Base-by-base conservation (phyloP, 2,888 invertebrate genomes). In the Erebia aethiops region DNA sequence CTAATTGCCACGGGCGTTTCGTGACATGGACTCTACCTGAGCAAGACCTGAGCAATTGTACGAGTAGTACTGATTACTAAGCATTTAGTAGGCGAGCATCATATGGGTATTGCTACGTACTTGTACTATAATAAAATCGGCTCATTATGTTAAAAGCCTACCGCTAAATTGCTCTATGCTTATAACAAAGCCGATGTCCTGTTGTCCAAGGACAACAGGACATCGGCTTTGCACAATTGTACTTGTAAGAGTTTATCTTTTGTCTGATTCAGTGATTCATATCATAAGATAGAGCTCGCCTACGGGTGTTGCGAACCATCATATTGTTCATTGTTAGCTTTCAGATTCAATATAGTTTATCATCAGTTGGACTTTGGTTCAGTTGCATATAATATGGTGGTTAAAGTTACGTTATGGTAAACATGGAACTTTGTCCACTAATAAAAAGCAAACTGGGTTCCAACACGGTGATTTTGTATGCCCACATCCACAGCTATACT, bases 161-260 rank as follows among this genome's bases (percentile, higher is more conserved):
- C 13, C 41, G 41, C n/a, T 64, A 56, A 62, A 71, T 16, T 46
- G 54, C 52, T 54, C 13, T 9, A 56, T 56, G 69, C 41, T 67
- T 67, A 18, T 69, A 61, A 62, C 41, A 56, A 43, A 26, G n/a
- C n/a, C n/a, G n/a, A 54, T 43, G 46, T n/a, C n/a, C n/a, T n/a
- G n/a, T n/a, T n/a, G n/a, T 8, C 57, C 74, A 72, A 74, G 72
- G 70, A 51, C 68, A 54, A 13, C 14, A 66, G 72, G 70, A 68
- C 70, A 43, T 65, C 72, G 72, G 67, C 72, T 70, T 46, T 62
- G 16, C 41, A 63, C 46, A 58, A 63, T 74, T 46, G 64, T 66
- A n/a, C 61, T 66, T 26, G 43, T 13, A 58, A 57, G 35, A 66
- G 61, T 58, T 61, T 70, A 66, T 70, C 70, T 70, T 21, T 64